Conservation (phyloP, 2,888 invertebrate species). For the Stramonita haemastoma region DNA sequence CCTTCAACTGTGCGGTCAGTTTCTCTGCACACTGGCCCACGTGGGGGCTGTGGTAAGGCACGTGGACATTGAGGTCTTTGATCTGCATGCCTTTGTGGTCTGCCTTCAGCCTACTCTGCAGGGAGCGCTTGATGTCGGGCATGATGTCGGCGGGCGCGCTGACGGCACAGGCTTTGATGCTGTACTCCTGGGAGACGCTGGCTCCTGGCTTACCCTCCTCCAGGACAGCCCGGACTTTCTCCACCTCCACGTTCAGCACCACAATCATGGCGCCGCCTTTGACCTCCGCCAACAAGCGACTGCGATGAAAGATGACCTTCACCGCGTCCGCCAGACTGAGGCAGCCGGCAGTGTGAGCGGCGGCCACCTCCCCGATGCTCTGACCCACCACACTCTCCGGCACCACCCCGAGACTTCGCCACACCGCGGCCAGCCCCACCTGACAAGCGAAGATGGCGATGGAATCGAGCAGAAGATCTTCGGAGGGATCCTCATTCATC, state of each 20-base stretch:
- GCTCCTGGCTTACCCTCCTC: conserved; percentile 36
- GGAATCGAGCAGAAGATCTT: conserved; percentile 54
- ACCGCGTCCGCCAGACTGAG: conserved; percentile 56
- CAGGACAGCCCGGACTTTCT: conserved; percentile 46
- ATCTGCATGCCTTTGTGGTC: conserved; percentile 16
- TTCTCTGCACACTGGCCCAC: conserved; percentile 48
- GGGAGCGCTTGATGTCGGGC: conserved; percentile 40
- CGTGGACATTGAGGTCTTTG: conserved; percentile 50
- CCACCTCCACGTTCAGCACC: conserved; percentile 46
- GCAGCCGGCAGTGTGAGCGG: conserved; percentile 55
- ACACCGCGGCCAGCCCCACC: conserved; percentile 52
- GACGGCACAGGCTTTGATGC: conserved; percentile 53
- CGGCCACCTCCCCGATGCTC: conserved; percentile 63
- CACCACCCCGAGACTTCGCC: conserved; percentile 54
- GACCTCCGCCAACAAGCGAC: conserved; percentile 44
- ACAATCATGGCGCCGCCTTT: conserved; percentile 59
- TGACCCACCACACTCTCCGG: conserved; percentile 59
- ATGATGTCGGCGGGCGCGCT: conserved; percentile 50
- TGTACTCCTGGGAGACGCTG: conserved; percentile 55
- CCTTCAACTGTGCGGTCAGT: conserved; percentile 45
- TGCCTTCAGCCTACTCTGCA: conserved; percentile 33
- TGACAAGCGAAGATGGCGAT: conserved; percentile 60
- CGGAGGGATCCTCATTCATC: conserved; percentile 44
- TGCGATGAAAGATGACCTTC: conserved; percentile 55
- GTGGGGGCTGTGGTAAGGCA: conserved; percentile 60